A percentile compares a stretch with the other conserved stretches of the same genome.
phyloP scores from a whole-genome alignment of 2,797 vertebrate species.

The Falco berigora region DNA sequence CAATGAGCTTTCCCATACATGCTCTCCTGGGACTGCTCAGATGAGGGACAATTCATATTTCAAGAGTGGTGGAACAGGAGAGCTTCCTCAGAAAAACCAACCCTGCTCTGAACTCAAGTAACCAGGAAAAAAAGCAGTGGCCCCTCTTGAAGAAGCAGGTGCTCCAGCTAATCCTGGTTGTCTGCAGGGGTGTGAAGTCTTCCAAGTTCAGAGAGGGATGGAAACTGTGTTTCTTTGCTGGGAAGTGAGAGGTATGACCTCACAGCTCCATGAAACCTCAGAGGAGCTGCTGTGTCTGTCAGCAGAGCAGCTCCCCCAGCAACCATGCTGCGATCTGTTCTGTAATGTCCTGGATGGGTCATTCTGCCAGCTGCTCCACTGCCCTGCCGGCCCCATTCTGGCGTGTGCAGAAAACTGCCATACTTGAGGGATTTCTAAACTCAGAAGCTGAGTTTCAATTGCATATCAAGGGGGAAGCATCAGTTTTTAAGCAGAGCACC shows the following conservation, averaged over 20 bases:
- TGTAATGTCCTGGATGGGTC: background rate
- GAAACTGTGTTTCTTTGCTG: background rate
- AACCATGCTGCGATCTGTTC: background rate
- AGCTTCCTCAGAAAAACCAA: background rate
- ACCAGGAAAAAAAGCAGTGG: background rate
- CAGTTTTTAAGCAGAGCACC: background rate
- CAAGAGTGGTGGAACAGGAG: background rate
- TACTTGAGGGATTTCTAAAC: background rate
- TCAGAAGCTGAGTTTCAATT: background rate
- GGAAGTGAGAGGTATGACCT: background rate
- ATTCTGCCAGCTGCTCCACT: background rate
- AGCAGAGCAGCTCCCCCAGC: background rate
- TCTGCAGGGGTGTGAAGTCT: background rate
- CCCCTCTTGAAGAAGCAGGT: background rate
- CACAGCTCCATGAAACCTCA: background rate
- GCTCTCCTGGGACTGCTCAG: background rate
- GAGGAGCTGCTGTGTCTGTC: background rate
- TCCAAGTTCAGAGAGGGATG: background rate
- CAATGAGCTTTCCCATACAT: background rate
- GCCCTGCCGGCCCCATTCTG: rapidly evolving
- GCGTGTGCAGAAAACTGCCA: background rate
- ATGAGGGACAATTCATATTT: background rate
- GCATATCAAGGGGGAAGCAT: background rate
- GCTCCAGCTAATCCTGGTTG: background rate
- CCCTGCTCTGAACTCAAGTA: background rate